Base-by-base conservation (phyloP, 2,113 vertebrate species). In the Xenopus borealis region DNA sequence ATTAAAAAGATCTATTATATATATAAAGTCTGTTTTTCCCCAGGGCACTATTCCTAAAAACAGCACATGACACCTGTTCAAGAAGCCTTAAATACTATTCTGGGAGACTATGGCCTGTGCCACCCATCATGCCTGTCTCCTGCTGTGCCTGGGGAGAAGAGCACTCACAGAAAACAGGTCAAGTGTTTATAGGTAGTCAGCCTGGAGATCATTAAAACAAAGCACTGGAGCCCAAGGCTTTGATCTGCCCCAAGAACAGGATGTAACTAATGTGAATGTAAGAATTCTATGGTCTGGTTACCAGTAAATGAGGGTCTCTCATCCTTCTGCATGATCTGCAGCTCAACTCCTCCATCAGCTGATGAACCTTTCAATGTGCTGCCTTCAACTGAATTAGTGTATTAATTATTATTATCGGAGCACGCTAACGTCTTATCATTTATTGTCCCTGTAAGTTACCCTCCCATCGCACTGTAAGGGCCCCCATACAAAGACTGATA, bases 201-300 rank as follows among this genome's bases (percentile, higher is more conserved):
- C 44, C 23, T 72, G 27, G 59, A 63, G 30, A 53, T 63, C 30
- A 52, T 23, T 46, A 50, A 46, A 71, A 61, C 23, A 52, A 72
- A 72, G 18, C 17, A 33, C 33, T 13, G 58, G 61, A 62, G 44
- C 58, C 62, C 46, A 59, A 27, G 45, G 69, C 69, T 72, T 72
- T 72, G 70, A 72, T 72, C 70, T 63, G 16, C 27, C 20, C n/a
- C 33, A 13, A 53, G 59, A 23, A 53, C 70, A 72, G 70, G 70
- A 72, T 63, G 59, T 45, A 50, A 7, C 62, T 72, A 46, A 46
- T 72, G 59, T 72, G 50, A 52, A 30, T 61, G 50, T 63, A 45
- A 45, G 30, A 10, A 17, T 63, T 27, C 52, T 64, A 63, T 72
- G 59, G 45, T 52, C 44, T 62, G 20, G 44, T 50, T 47, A 71